Evolutionary conservation across 2,888 invertebrate species (phyloP).

Genomic region (Sinohyriopsis cumingii): DNA sequence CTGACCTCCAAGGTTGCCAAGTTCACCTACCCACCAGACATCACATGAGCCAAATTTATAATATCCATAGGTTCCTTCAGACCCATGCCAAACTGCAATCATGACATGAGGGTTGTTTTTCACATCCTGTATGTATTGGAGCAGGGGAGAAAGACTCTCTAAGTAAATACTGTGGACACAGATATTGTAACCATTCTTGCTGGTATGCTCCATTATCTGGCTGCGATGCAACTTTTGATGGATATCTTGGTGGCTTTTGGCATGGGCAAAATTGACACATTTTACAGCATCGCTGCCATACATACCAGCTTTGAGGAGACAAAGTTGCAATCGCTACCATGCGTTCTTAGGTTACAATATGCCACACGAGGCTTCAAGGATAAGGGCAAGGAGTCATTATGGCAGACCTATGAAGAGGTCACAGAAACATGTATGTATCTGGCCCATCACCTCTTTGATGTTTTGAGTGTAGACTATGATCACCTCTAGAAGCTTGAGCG

Average conservation of each 20-base stretch:
- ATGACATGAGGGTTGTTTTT: neutral
- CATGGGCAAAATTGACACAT: slow-evolving; percentile 7
- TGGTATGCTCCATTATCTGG: no score
- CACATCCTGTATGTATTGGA: no score
- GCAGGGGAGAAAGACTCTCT: neutral
- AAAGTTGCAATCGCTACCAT: neutral
- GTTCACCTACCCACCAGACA: no score
- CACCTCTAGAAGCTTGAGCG: neutral
- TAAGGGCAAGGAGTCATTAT: neutral
- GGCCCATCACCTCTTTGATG: neutral
- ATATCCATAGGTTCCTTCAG: neutral
- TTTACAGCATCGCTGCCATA: slow-evolving; percentile 6
- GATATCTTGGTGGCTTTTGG: slow-evolving; percentile 6
- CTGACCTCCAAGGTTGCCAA: neutral
- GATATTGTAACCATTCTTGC: no score
- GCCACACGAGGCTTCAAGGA: neutral
- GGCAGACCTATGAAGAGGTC: slow-evolving; percentile 7
- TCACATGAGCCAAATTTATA: no score
- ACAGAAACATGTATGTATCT: slow-evolving; percentile 1
- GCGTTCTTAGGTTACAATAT: neutral
- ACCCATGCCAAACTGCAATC: neutral
- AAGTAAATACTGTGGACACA: neutral
- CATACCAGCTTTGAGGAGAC: neutral
- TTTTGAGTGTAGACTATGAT: neutral
- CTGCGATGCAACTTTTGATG: no score